Evolutionary conservation across 2,888 invertebrate genomes (phyloP).

Genomic region (Sicus ferrugineus): DNA sequence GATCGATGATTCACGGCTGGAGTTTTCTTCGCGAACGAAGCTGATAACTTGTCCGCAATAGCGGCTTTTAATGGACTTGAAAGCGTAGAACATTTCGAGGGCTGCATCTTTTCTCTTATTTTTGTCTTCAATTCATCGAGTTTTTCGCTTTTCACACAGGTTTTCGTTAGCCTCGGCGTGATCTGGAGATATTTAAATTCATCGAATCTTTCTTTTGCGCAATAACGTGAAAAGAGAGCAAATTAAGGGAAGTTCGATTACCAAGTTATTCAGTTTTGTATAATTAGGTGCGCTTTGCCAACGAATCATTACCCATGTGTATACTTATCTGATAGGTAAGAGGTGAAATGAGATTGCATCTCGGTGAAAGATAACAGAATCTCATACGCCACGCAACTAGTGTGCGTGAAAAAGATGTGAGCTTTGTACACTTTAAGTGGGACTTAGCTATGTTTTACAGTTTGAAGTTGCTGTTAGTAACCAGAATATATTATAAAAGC

Average conservation of each 20-base stretch:
- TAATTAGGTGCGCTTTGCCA: conserved; percentile 40
- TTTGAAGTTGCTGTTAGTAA: no score
- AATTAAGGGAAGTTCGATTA: conserved; percentile 32
- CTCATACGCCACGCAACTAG: no score
- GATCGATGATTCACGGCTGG: no score
- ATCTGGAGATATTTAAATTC: conserved; percentile 85
- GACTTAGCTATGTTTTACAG: not conserved
- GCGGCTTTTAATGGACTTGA: not conserved
- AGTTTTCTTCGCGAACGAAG: no score
- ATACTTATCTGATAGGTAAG: not conserved
- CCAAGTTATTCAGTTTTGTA: conserved; percentile 35
- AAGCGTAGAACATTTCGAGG: conserved; percentile 1
- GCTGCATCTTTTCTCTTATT: no score
- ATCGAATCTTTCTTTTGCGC: conserved; percentile 58
- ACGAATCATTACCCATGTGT: not conserved
- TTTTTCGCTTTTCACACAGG: conserved; percentile 73
- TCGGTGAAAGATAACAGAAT: not conserved
- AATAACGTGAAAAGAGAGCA: conserved; percentile 45
- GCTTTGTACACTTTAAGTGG: not conserved
- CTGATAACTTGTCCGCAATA: no score
- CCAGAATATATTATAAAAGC: no score
- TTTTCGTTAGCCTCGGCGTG: conserved; percentile 81
- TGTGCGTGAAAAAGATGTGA: no score
- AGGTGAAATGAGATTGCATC: not conserved
- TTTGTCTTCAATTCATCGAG: conserved; percentile 22